Evolutionary conservation across 2,888 invertebrate genomes (phyloP).

Genomic region (Frankliniella fusca): DNA sequence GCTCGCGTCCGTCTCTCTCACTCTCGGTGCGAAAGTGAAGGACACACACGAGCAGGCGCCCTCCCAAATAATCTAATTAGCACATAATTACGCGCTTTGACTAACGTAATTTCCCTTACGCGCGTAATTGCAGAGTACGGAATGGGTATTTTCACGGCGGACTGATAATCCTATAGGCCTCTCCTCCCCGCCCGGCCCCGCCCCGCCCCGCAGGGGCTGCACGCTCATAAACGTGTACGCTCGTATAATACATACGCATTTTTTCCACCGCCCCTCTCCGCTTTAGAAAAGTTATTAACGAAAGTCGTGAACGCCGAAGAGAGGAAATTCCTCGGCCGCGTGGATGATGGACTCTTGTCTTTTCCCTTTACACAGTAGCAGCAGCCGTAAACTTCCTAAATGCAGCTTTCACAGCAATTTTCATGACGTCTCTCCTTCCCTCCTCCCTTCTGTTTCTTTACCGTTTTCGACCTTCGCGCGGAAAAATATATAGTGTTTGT

Average conservation of each 20-base stretch:
- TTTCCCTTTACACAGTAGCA: too few species aligned
- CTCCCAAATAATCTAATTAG: neutral
- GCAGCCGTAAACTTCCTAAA: too few species aligned
- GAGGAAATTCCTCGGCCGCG: constrained; percentile 12
- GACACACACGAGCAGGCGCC: neutral
- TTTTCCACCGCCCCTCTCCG: neutral
- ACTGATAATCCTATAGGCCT: neutral
- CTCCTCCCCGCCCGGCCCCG: neutral
- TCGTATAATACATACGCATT: neutral
- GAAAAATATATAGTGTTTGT: too few species aligned
- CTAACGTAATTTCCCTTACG: constrained; percentile 15
- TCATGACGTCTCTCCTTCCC: too few species aligned
- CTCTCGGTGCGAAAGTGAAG: neutral
- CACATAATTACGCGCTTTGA: neutral
- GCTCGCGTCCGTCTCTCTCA: too few species aligned
- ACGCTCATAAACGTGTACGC: constrained; percentile 20
- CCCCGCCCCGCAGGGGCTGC: neutral
- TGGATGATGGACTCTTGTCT: too few species aligned
- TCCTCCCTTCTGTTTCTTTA: too few species aligned
- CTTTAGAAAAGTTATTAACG: constrained; percentile 26
- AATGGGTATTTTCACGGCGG: constrained; percentile 18
- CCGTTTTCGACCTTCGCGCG: too few species aligned
- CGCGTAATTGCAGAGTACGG: constrained; percentile 14
- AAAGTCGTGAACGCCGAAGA: constrained; percentile 14
- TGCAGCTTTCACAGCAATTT: too few species aligned